Evolutionary conservation across 2,797 vertebrate species (phyloP), one percentile per base, ranked within the genome.

Genomic region (Tokudaia tokunoshimensis): DNA sequence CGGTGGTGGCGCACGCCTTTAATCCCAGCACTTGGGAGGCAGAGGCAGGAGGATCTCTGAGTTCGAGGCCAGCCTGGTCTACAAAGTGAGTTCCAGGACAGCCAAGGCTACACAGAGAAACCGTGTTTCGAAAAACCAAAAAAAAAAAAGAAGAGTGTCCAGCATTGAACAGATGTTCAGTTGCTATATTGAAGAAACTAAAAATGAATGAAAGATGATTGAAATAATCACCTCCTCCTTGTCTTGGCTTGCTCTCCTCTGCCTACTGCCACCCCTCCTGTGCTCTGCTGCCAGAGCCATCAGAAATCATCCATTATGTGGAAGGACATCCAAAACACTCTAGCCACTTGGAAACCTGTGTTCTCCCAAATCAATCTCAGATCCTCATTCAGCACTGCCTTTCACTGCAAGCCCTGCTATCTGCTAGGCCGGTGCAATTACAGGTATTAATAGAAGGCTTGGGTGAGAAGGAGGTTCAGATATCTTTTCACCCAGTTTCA

Each of bases 371-470:
- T 92, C 72, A 85, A 67, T 94, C 55, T 85, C 91, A 95, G 72
- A 70, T 85, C 79, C 29, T n/a, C n/a, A 47, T 59, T 41, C 14
- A 63, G 63, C 13, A 20, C 41, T 26, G 44, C 85, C 20, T 90
- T 89, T 20, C 11, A 6, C 2, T 80, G 26, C 15, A 13, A 75
- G 52, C 20, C n/a, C n/a, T 47, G 76, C 44, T 59, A 81, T 88
- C 52, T 95, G 41, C n/a, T 79, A 91, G 70, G 22, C 41, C 67
- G 70, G 24, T 6, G 20, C 41, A 10, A 52, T 87, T 63, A 63
- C 50, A 96, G 67, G 61, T 95, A 89, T 29, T 52, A 59, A 70
- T 74, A 84, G 80, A 85, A 91, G 89, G 65, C 67, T 96, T 79
- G 70, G 61, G 57, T 89, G 47, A n/a, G 10, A 89, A 89, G 34